Percentiles rank a stretch among this genome's conserved stretches.
Evolutionary conservation across 1,140 invertebrate genomes (phyloP).

Genomic region (Conus ventricosus): DNA sequence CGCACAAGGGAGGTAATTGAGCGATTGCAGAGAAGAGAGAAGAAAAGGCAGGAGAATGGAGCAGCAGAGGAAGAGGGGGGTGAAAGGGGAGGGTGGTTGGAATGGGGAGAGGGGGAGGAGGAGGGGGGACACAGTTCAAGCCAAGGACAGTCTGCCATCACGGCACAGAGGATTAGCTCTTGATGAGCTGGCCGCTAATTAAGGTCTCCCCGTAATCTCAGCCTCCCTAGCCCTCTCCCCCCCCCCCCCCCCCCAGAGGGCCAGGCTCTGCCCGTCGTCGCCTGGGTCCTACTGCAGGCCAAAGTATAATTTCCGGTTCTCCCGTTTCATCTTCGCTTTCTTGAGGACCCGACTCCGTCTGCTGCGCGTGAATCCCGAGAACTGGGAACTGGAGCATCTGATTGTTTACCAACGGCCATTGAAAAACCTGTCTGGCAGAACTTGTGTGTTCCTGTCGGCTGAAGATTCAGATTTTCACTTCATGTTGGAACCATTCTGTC

Average conservation of each 20-base stretch:
- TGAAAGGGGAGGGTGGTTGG: neutral
- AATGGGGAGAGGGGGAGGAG: neutral
- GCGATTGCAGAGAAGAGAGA: neutral
- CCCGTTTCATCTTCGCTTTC: no score
- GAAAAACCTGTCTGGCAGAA: no score
- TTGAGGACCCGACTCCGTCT: no score
- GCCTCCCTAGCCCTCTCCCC: neutral
- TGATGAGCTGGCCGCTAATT: neutral
- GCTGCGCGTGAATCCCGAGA: no score
- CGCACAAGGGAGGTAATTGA: neutral
- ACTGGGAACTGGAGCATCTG: no score
- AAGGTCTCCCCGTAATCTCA: neutral
- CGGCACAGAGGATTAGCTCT: neutral
- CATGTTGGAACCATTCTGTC: no score
- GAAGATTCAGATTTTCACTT: no score
- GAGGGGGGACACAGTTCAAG: neutral
- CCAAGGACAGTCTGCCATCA: neutral
- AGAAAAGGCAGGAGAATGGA: no score
- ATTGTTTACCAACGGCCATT: no score
- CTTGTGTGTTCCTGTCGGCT: no score
- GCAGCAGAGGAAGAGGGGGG: neutral
- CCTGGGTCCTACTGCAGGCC: neutral
- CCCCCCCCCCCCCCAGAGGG: neutral
- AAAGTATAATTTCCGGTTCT: neutral
- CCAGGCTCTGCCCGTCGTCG: neutral